Conservation (phyloP, 2,113 vertebrate genomes). For the Acanthisitta chloris region DNA sequence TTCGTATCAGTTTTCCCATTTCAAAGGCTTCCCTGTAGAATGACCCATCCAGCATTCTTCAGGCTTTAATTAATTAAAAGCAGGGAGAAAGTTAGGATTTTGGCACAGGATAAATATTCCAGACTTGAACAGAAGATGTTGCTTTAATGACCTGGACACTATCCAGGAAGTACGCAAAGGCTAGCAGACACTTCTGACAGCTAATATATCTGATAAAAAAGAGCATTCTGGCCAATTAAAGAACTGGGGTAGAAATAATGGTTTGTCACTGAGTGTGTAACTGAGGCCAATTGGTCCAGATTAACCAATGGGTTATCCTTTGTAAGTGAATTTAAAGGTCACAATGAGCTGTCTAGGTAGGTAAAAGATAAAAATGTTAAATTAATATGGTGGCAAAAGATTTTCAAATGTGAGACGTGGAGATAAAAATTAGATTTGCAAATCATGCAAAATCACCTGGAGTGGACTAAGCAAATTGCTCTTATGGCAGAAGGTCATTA, state of each 20-base stretch:
- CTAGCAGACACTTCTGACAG: constrained; percentile 79
- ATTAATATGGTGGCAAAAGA: constrained; percentile 68
- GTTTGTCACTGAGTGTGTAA: constrained; percentile 77
- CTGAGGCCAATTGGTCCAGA: constrained; percentile 79
- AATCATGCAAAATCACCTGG: constrained; percentile 69
- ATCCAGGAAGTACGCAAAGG: constrained; percentile 76
- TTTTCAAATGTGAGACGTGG: constrained; percentile 61
- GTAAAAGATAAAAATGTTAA: constrained; percentile 74
- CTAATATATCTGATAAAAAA: constrained; percentile 75
- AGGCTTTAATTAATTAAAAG: constrained; percentile 77
- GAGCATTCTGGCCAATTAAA: constrained; percentile 82
- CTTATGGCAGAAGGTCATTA: constrained; percentile 60
- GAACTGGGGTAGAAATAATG: constrained; percentile 76
- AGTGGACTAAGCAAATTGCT: constrained; percentile 67
- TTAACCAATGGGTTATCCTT: constrained; percentile 79
- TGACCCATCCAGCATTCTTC: constrained; percentile 65
- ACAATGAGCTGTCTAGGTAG: constrained; percentile 58
- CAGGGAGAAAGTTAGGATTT: constrained; percentile 59
- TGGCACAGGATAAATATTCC: constrained; percentile 74
- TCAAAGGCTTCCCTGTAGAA: constrained; percentile 48
- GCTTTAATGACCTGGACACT: constrained; percentile 80
- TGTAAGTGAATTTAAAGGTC: constrained; percentile 80
- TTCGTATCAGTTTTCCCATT: constrained; percentile 6
- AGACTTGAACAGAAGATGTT: constrained; percentile 71
- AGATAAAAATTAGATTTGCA: constrained; percentile 74